phyloP scores from a whole-genome alignment of 1,140 invertebrate species.

The Drosophila repleta region DNA sequence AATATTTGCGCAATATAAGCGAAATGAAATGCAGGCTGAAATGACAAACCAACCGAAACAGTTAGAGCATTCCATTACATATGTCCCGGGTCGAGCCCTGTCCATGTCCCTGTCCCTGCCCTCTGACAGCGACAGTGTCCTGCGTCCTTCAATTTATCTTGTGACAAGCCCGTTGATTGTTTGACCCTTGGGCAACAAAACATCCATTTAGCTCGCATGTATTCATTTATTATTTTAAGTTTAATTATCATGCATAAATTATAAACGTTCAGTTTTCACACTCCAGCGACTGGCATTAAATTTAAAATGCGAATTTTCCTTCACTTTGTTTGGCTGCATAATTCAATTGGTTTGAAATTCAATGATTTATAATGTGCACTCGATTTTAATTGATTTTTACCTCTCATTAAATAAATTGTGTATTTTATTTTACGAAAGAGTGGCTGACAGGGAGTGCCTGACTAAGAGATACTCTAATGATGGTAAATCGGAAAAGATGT shows the following conservation, averaged over 20 bases:
- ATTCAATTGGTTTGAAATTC: slow-evolving; percentile 10
- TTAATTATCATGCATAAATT: slow-evolving; percentile 55
- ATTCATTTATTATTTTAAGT: slow-evolving; percentile 55
- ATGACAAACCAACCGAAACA: slow-evolving; percentile 31
- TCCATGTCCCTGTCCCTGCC: too few relatives aligned
- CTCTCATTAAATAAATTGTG: neutral
- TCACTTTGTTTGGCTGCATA: slow-evolving; percentile 18
- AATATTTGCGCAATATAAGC: slow-evolving; percentile 53
- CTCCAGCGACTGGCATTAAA: slow-evolving; percentile 9
- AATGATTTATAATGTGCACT: slow-evolving; percentile 16
- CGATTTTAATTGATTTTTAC: neutral
- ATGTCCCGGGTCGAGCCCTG: slow-evolving; percentile 29
- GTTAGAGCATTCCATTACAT: slow-evolving; percentile 37
- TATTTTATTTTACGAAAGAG: neutral
- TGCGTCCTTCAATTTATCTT: slow-evolving; percentile 55
- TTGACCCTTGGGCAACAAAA: slow-evolving; percentile 18
- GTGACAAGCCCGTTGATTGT: slow-evolving; percentile 32
- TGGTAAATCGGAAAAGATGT: too few relatives aligned
- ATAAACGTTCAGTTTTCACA: slow-evolving; percentile 26
- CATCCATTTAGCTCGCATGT: slow-evolving; percentile 25
- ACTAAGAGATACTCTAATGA: too few relatives aligned
- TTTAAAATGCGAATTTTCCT: slow-evolving; percentile 20
- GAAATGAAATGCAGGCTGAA: slow-evolving; percentile 26
- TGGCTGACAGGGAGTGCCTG: too few relatives aligned
- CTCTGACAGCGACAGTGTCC: slow-evolving; percentile 6